Evolutionary conservation across 2,888 invertebrate species (phyloP), one percentile per base, ranked within the genome.

Genomic region (Masnerella sp.): DNA sequence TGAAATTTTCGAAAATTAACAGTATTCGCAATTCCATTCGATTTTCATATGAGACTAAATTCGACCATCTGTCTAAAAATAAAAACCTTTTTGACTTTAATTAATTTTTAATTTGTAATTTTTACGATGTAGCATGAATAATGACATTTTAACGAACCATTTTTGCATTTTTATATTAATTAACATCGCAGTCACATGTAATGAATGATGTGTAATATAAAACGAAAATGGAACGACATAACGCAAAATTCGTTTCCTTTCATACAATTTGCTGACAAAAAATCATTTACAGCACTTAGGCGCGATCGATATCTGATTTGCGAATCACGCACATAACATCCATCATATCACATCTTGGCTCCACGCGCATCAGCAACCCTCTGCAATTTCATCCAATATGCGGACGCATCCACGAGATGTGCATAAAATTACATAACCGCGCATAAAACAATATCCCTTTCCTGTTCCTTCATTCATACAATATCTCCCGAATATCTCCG

Each of bases 261-360:
- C 38, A 49, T 18, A 20, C 30, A 15, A 32, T 18, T 18, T 17
- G 11, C n/a, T 8, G 32, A 8, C 12, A 30, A 12, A 40, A 49
- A 49, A 49, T 56, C 25, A 58, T 58, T 58, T 22, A 20, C 49
- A 58, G 15, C 42, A 49, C 15, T 49, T 49, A 42, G 11, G 11
- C 49, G 9, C 52, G 42, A 68, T 59, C 58, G 32, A 68, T 68
- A 59, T 38, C 58, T 51, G 59, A 69, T 61, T 69, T 61, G 47
- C 51, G 45, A 38, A 69, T 36, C 67, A 49, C 43, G 51, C 43
- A 28, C 18, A 52, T 28, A 61, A 45, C 59, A 61, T 69, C 42
- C 59, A 61, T 68, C 52, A 45, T 56, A 56, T 51, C 43, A 22
- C 43, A 36, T 32, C 38, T 43, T 38, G 30, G 34, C 34, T 49